Base-by-base conservation (phyloP, 2,888 invertebrate genomes). In the Steinernema carpocapsae region DNA sequence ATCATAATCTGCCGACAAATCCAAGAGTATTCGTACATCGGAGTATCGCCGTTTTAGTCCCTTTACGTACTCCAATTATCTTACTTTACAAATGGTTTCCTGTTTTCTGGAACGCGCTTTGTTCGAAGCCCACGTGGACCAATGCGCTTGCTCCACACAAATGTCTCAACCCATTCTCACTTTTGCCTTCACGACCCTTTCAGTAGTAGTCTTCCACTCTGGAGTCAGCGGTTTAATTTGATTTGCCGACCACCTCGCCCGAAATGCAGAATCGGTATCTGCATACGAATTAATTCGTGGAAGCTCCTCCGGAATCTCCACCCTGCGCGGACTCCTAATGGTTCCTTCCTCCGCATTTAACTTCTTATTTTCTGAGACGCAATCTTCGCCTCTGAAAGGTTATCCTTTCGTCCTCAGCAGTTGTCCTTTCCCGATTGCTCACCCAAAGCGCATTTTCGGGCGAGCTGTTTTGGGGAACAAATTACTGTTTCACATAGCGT, bases 1-100 rank as follows among this genome's bases (percentile, higher is more conserved):
- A 43, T 80, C n/a, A 70, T 72, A 22, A 48, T 79, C 29, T 78
- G 79, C 72, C 75, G 56, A 43, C 76, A 72, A 51, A 78, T 80
- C 32, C 72, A 70, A 29, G 79, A 79, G 70, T 77, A 78, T 52
- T 73, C 72, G 26, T 78, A 79, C 45, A 48, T 76, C 7, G 76
- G 64, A 17, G 64, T 29, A 37, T 64, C 64, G 26, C 29, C 32
- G 17, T 64, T 64, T n/a, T 64, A 29, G 24, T 22, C 24, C 37
- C 52, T 12, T 22, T 22, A 19, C 6, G 3, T 48, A 48, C 48
- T 19, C 2, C 48, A 48, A 17, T 19, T 19, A 14, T 19, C 17
- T 14, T 17, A 12, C 52, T 24, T 22, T 2, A 6, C 52, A 22
- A n/a, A 19, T 19, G 19, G 10, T 22, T 52, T 22, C 24, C 24